Evolutionary conservation across 2,797 vertebrate genomes (phyloP), one percentile per base, ranked within the genome.

Genomic region (Pangasius larnaudii): DNA sequence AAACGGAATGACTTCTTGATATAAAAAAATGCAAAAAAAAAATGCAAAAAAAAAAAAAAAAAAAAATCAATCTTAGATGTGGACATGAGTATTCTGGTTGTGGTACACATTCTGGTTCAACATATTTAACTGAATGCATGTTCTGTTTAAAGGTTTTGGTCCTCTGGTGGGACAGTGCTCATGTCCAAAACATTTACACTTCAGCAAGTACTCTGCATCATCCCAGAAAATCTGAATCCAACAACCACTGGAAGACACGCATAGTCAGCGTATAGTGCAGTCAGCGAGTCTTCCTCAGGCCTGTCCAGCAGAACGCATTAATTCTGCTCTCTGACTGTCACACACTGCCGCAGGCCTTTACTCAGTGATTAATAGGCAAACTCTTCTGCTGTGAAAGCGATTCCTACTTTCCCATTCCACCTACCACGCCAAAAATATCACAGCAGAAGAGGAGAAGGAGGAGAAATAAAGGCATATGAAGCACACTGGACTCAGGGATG

Each of bases 341-440:
- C 46, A 79, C 59, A 2, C 69, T 49, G 80, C 58, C 9, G 11
- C 18, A 81, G 56, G 71, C 61, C 46, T 90, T 89, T 69, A 87
- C 80, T 83, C 74, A 78, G 53, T 88, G 89, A 93, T 88, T 88
- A 89, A 65, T 85, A 69, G 79, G 61, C 82, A 84, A 80, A 72
- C 77, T 53, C 79, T 89, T 92, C 84, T 86, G 86, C 90, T 88
- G n/a, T 33, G 39, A 61, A 67, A 71, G 80, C 88, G 16, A 65
- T 4, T 83, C 61, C 61, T 65, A 89, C 75, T 88, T 90, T 88
- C 77, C n/a, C 59, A 77, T 80, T 59, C 77, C 16, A 74, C 67
- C 88, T 36, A 61, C 85, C 84, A 61, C n/a, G 65, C 87, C 61
- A 33, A 88, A 90, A 61, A 86, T 78, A 75, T 71, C 81, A 72